These are phyloP conservation scores for Ganaspis brasiliensis DNA, from an alignment of 2,888 invertebrate species.

Conservation along the genomic window DNA sequence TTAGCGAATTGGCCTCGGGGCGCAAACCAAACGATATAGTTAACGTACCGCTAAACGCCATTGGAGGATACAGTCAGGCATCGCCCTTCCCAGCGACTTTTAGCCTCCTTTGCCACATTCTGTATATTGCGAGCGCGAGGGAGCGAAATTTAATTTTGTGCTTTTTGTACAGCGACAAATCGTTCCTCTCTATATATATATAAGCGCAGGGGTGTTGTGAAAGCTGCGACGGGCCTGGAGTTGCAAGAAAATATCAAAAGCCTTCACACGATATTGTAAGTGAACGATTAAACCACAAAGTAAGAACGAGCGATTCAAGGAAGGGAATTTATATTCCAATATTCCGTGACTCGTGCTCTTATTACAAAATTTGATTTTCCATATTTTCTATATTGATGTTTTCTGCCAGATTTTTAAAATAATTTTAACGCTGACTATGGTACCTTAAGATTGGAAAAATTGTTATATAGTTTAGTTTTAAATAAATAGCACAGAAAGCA, in stretches of 20 bases:
- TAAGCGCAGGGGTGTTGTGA: constrained; percentile 55
- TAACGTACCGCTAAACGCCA: constrained; percentile 80
- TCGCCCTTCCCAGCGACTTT: constrained; percentile 41
- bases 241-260: constrained; percentile 54
- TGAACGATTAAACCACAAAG: constrained; percentile 18
- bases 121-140: constrained; percentile 75
- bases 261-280: neutral
- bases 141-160: constrained; percentile 80
- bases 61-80: constrained; percentile 73
- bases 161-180: constrained; percentile 79
- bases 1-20: constrained; percentile 80
- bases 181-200: constrained; percentile 70
- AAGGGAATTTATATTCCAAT: no score
- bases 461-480: no score
- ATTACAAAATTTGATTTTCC: no score
- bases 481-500: no score
- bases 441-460: no score
- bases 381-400: no score
- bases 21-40: constrained; percentile 77
- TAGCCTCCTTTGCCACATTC: constrained; percentile 64
- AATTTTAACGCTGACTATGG: no score
- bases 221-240: constrained; percentile 57
- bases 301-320: constrained; percentile 37
- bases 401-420: no score
- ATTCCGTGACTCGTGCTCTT: no score